A percentile compares a stretch with the other conserved stretches of the same genome.
These are phyloP conservation scores for Clitarchus hookeri DNA, from an alignment of 2,888 invertebrate genomes.

Conservation along the genomic window DNA sequence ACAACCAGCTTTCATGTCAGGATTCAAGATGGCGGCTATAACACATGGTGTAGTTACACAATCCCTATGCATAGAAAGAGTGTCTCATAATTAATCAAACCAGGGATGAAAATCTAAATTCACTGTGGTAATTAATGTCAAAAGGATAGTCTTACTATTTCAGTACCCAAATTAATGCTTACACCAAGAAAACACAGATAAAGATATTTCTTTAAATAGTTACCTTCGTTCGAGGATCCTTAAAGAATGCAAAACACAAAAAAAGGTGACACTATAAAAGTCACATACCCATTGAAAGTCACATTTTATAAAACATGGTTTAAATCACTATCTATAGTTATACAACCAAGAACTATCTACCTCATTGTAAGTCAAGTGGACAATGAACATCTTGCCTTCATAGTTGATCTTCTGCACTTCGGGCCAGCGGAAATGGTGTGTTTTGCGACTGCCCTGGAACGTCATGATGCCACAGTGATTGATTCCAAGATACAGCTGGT, in stretches of 20 bases:
- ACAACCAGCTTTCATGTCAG: too few relatives aligned
- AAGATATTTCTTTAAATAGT: neutral
- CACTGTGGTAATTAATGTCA: too few relatives aligned
- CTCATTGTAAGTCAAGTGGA: constrained; percentile 90
- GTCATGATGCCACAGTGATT: constrained; percentile 95
- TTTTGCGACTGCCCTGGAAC: constrained; percentile 90
- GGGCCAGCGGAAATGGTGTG: constrained; percentile 94
- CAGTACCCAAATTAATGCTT: neutral
- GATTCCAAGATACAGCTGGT: constrained; percentile 90
- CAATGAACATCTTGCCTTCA: constrained; percentile 97
- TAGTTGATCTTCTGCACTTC: constrained; percentile 96
- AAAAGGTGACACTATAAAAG: neutral
- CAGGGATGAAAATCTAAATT: too few relatives aligned
- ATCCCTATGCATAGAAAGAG: too few relatives aligned
- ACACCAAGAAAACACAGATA: neutral
- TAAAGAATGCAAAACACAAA: constrained; percentile 28
- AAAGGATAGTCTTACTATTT: too few relatives aligned
- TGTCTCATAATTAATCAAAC: too few relatives aligned
- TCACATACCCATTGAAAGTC: neutral
- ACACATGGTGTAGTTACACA: too few relatives aligned
- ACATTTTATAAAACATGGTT: neutral
- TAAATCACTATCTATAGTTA: neutral
- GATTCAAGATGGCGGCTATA: too few relatives aligned
- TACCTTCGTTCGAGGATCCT: constrained; percentile 36
- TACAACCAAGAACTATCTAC: constrained; percentile 58